Evolutionary conservation across 2,797 vertebrate species (phyloP).

Genomic region (Ctenochaetus hawaiiensis): DNA sequence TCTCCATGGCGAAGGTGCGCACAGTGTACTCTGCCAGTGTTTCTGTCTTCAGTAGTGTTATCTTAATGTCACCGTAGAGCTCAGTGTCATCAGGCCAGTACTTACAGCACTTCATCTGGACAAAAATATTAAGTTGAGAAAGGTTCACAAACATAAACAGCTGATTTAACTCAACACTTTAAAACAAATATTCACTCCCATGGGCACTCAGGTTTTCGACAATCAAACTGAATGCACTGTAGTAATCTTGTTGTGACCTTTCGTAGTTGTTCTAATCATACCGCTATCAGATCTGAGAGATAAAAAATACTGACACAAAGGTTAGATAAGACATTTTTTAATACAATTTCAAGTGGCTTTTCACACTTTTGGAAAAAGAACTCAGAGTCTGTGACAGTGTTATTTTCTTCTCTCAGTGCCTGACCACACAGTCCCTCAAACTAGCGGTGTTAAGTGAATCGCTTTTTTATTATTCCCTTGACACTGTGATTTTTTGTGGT

Average conservation of each 20-base stretch:
- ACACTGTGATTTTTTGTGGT: constrained; percentile 16
- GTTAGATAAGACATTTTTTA: constrained; percentile 12
- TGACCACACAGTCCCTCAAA: constrained; percentile 1
- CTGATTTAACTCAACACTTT: neutral
- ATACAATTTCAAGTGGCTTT: constrained; percentile 14
- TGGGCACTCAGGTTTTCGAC: neutral
- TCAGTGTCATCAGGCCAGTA: constrained; percentile 97
- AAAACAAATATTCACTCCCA: neutral
- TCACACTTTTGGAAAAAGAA: neutral
- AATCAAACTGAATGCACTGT: neutral
- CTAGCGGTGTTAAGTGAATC: constrained; percentile 16
- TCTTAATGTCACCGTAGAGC: constrained; percentile 96
- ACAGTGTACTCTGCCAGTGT: constrained; percentile 92
- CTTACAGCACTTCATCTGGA: constrained; percentile 96
- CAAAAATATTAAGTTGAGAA: constrained; percentile 39
- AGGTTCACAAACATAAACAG: constrained; percentile 13
- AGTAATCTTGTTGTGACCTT: constrained; percentile 25
- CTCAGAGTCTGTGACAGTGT: constrained; percentile 8
- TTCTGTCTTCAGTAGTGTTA: constrained; percentile 93
- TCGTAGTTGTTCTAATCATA: constrained; percentile 9
- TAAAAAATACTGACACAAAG: constrained; percentile 7
- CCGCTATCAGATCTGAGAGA: constrained; percentile 9
- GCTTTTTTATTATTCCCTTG: constrained; percentile 32
- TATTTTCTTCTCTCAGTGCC: constrained; percentile 11
- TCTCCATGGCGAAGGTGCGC: constrained; percentile 94